Conservation (phyloP, 2,888 invertebrate genomes). For the Heliconius ismenius region DNA sequence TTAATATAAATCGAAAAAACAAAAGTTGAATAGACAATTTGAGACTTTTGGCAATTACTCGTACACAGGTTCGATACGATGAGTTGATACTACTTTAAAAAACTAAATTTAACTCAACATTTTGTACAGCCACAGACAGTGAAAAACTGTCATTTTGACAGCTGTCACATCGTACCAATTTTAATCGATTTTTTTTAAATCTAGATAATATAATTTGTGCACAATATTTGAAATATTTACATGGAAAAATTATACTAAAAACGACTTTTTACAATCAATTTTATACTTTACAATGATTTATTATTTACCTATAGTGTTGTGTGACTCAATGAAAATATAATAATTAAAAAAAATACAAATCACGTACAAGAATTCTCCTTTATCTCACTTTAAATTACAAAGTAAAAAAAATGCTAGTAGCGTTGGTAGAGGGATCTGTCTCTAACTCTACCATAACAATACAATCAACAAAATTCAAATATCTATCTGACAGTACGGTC, state of each 20-base stretch:
- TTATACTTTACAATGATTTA: neutral
- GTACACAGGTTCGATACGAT: neutral
- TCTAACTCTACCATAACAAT: too few relatives aligned
- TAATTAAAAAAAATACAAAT: too few relatives aligned
- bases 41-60: neutral
- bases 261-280: constrained; percentile 4
- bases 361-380: too few relatives aligned
- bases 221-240: neutral
- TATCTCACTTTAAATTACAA: too few relatives aligned
- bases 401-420: neutral
- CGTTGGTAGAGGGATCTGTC: too few relatives aligned
- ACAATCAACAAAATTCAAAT: too few relatives aligned
- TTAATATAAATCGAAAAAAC: neutral
- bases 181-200: neutral
- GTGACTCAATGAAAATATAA: too few relatives aligned
- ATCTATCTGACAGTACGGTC: too few relatives aligned
- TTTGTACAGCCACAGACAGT: too few relatives aligned
- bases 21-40: neutral
- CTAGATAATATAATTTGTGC: constrained; percentile 3
- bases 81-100: neutral
- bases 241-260: neutral
- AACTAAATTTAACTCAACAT: neutral
- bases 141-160: too few relatives aligned
- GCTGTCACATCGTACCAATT: neutral
- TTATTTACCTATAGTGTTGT: too few relatives aligned